These are phyloP conservation scores for Malurus melanocephalus DNA, from an alignment of 2,113 vertebrate species.

Conservation along the genomic window DNA sequence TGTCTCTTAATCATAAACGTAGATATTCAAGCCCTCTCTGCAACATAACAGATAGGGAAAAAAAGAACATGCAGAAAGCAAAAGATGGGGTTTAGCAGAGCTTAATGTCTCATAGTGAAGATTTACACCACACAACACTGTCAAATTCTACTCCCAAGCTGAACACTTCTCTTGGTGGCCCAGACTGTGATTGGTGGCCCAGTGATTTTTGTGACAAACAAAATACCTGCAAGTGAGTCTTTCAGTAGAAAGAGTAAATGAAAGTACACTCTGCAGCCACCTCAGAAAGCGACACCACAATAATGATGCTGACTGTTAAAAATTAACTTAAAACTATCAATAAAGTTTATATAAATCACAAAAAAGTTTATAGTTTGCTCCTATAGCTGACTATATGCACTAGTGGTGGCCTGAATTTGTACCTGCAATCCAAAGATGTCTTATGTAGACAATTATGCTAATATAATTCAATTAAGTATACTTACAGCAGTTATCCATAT, in stretches of 20 bases:
- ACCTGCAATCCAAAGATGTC: neutral
- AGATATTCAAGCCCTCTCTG: neutral
- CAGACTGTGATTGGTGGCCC: neutral
- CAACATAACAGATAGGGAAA: neutral
- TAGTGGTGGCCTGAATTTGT: neutral
- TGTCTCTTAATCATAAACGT: neutral
- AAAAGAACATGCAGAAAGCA: neutral
- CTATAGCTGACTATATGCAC: neutral
- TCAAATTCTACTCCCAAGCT: neutral
- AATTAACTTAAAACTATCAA: neutral
- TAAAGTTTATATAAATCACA: neutral
- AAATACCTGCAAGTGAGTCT: neutral
- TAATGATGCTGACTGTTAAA: rapidly evolving
- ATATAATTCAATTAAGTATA: neutral
- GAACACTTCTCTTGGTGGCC: neutral
- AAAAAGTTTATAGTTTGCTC: neutral
- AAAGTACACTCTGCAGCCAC: neutral
- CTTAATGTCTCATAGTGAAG: neutral
- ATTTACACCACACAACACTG: neutral
- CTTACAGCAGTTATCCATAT: neutral
- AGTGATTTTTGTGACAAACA: neutral
- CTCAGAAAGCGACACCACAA: neutral
- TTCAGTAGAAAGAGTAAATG: neutral
- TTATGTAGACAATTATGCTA: neutral
- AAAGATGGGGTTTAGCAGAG: neutral